These are phyloP conservation scores for Saturnia japonica DNA, from an alignment of 2,888 invertebrate genomes.

Conservation along the genomic window DNA sequence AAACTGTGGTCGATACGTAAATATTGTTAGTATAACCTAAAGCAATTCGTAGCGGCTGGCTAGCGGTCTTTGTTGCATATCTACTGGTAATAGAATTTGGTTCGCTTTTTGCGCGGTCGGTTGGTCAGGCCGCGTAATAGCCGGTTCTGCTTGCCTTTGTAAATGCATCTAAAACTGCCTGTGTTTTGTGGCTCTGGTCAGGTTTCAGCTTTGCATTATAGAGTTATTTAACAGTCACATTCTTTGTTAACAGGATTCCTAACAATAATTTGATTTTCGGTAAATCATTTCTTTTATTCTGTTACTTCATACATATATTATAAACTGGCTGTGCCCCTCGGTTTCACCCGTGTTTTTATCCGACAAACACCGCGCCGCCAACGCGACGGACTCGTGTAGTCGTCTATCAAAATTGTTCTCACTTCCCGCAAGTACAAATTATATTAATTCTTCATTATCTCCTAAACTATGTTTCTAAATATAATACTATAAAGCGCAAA, in stretches of 20 bases:
- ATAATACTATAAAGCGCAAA: no score
- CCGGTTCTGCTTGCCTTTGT: slow-evolving; percentile 74
- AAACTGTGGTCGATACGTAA: slow-evolving; percentile 66
- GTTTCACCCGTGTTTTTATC: no score
- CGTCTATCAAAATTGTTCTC: no score
- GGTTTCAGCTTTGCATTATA: slow-evolving; percentile 5
- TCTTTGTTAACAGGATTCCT: background rate
- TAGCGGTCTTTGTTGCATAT: slow-evolving; percentile 81
- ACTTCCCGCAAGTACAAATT: no score
- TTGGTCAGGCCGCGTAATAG: slow-evolving; percentile 68
- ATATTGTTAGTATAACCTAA: slow-evolving; percentile 77
- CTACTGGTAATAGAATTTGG: slow-evolving; percentile 80
- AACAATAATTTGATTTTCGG: background rate
- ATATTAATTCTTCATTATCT: no score
- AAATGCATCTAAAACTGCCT: slow-evolving; percentile 76
- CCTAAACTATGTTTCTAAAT: no score
- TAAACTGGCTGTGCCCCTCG: no score
- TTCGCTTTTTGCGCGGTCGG: slow-evolving; percentile 77
- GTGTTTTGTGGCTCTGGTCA: slow-evolving; percentile 57
- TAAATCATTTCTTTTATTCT: background rate
- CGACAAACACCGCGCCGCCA: no score
- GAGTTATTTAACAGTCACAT: background rate
- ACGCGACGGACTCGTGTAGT: no score
- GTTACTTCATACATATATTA: no score
- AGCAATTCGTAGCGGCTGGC: slow-evolving; percentile 77